Conservation (phyloP, 2,888 invertebrate genomes). For the Philonicus albiceps region DNA sequence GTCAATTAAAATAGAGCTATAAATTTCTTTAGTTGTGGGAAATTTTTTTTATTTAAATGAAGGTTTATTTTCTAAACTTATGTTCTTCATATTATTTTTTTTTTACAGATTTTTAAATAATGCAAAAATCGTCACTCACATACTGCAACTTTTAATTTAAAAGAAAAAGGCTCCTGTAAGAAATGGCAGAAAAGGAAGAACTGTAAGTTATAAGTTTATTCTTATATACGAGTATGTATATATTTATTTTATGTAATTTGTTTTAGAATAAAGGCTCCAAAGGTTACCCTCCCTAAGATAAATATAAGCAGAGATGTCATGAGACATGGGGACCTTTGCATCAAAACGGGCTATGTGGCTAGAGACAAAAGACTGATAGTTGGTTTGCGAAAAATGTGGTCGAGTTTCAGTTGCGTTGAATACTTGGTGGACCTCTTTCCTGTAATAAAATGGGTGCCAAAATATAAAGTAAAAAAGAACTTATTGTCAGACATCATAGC, state of each 20-base stretch:
- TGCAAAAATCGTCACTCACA: background rate
- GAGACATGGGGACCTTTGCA: slow-evolving; percentile 59
- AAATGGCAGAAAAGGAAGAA: background rate
- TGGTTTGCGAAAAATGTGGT: slow-evolving; percentile 56
- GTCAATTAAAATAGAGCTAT: too few relatives aligned
- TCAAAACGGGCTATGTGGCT: slow-evolving; percentile 59
- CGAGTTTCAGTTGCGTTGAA: slow-evolving; percentile 56
- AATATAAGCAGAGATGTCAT: slow-evolving; percentile 59
- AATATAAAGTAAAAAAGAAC: slow-evolving; percentile 69
- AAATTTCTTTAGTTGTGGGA: too few relatives aligned
- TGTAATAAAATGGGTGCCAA: slow-evolving; percentile 70
- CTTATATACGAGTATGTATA: too few relatives aligned
- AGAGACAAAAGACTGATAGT: slow-evolving; percentile 60
- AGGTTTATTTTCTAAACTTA: too few relatives aligned
- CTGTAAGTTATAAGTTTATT: background rate
- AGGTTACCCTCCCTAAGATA: slow-evolving; percentile 54
- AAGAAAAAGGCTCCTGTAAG: background rate
- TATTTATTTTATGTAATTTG: background rate
- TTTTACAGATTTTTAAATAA: background rate
- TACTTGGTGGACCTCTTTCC: slow-evolving; percentile 64
- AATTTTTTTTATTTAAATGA: background rate
- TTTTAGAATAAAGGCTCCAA: background rate
- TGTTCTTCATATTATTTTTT: background rate
- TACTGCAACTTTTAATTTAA: background rate
- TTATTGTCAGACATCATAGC: slow-evolving; percentile 76